Percentiles rank a stretch among this genome's conserved stretches.
Conservation (phyloP, 2,113 vertebrate genomes). For the Pitta sordida region DNA sequence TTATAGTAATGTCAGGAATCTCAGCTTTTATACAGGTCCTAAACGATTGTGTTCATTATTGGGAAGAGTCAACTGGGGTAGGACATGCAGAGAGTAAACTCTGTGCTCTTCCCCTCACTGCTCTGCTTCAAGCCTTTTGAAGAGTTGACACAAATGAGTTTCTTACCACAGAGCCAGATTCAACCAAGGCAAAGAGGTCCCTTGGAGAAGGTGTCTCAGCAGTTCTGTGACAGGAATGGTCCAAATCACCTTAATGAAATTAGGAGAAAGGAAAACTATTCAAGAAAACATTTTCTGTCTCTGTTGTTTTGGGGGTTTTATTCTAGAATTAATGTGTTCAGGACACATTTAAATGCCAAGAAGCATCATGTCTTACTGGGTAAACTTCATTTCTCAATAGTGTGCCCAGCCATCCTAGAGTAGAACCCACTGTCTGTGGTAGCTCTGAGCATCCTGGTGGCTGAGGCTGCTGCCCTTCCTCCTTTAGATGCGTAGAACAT, state of each 20-base stretch:
- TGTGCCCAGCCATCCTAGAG: neutral
- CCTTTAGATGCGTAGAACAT: neutral
- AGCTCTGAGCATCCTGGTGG: neutral
- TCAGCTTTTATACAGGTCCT: neutral
- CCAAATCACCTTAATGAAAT: neutral
- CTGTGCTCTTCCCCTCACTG: neutral
- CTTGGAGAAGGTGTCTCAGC: neutral
- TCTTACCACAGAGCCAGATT: neutral
- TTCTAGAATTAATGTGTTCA: neutral
- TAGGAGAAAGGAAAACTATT: neutral
- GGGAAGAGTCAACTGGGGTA: neutral
- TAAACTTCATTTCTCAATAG: neutral
- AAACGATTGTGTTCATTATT: neutral
- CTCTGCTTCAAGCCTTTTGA: neutral
- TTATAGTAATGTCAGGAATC: neutral
- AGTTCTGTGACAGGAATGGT: neutral
- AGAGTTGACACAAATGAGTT: neutral
- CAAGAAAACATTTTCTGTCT: neutral
- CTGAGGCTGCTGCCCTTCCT: neutral
- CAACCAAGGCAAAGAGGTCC: neutral
- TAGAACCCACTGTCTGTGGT: fast-evolving
- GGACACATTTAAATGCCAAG: neutral
- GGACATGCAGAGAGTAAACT: neutral
- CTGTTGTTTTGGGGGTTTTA: neutral
- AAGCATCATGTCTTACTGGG: fast-evolving